phyloP scores from a whole-genome alignment of 2,888 invertebrate genomes.

The Mesoligia furuncula region DNA sequence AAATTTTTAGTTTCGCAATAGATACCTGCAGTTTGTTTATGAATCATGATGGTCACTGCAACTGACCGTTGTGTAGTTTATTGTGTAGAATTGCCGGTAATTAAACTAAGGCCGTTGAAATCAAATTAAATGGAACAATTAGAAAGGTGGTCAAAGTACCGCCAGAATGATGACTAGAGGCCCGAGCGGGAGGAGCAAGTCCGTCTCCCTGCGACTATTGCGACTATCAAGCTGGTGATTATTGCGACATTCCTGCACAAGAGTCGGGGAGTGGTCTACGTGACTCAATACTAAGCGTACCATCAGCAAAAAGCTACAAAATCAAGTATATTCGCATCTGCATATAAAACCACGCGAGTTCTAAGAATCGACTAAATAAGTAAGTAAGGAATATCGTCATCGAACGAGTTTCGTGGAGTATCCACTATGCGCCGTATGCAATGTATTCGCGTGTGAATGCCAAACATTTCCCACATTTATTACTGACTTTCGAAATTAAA shows the following conservation, averaged over 20 bases:
- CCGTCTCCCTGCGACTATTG: too few species aligned
- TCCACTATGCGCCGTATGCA: background rate
- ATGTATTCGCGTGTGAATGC: constrained; percentile 11
- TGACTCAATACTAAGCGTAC: background rate
- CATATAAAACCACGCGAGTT: constrained; percentile 24
- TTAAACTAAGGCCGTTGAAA: background rate
- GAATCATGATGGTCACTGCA: background rate
- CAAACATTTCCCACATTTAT: constrained; percentile 16
- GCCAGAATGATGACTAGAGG: background rate
- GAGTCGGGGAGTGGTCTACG: background rate
- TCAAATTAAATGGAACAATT: background rate
- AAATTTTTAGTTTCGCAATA: background rate
- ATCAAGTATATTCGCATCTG: constrained; percentile 10
- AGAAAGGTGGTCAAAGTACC: background rate
- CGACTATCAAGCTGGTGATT: too few species aligned
- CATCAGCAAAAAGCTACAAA: background rate
- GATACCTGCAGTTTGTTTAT: background rate
- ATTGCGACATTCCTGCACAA: background rate
- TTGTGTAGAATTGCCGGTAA: background rate
- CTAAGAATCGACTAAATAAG: constrained; percentile 21
- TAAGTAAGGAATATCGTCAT: constrained; percentile 19
- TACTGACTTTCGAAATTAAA: constrained; percentile 12
- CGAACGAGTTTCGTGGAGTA: constrained; percentile 9
- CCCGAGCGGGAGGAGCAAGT: background rate
- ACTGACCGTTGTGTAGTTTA: background rate